These are phyloP conservation scores for Hipposideros armiger DNA, from an alignment of 2,113 vertebrate species.

Conservation along the genomic window DNA sequence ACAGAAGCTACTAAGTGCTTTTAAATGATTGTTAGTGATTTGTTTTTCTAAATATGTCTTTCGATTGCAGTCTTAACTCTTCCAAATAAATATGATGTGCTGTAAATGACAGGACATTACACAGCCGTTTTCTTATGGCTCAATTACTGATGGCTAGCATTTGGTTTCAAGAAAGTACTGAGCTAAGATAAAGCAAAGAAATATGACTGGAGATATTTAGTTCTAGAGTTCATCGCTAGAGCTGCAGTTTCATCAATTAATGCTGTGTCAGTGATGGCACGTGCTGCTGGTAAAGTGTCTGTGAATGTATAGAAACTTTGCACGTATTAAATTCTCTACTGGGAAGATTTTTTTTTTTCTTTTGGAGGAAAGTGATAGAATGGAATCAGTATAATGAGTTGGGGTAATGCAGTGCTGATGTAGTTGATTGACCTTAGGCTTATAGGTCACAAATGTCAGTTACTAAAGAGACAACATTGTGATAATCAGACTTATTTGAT, in stretches of 20 bases:
- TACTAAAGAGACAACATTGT: not conserved
- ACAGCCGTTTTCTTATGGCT: conserved; percentile 70
- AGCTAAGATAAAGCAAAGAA: conserved; percentile 25
- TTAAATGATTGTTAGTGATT: conserved; percentile 44
- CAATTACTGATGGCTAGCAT: conserved; percentile 37
- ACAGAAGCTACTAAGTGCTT: conserved; percentile 43
- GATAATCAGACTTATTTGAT: conserved; percentile 35
- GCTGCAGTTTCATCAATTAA: conserved; percentile 2
- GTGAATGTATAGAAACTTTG: conserved; percentile 69
- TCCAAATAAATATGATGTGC: conserved; percentile 57
- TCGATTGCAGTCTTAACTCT: conserved; percentile 68
- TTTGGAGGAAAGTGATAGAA: not conserved
- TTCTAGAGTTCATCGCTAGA: conserved; percentile 26
- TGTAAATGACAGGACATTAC: conserved; percentile 70
- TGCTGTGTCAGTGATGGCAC: conserved; percentile 59
- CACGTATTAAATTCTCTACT: not conserved
- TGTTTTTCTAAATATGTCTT: conserved; percentile 59
- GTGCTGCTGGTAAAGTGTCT: conserved; percentile 17
- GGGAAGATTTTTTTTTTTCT: not conserved
- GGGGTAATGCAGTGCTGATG: conserved; percentile 42
- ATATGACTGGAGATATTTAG: not conserved
- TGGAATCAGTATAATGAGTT: not conserved
- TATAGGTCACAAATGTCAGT: conserved; percentile 20
- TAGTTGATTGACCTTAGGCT: conserved; percentile 36
- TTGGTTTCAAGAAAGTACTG: conserved; percentile 59